These are phyloP conservation scores for Patella ulyssiponensis DNA, from an alignment of 2,888 invertebrate genomes.

Conservation along the genomic window DNA sequence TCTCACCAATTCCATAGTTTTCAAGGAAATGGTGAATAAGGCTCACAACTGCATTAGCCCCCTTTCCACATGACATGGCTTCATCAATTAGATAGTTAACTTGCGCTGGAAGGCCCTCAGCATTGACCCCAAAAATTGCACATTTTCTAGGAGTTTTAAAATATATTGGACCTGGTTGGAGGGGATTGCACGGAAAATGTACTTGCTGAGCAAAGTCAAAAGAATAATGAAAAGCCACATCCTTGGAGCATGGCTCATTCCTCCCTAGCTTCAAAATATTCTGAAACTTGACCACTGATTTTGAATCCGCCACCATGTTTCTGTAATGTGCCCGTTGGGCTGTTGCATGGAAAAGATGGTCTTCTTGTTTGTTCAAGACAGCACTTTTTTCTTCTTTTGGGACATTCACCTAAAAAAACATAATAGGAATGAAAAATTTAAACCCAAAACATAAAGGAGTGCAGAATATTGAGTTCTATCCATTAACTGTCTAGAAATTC, in stretches of 20 bases:
- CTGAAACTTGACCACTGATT: no score
- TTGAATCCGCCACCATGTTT: neutral
- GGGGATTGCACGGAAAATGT: constrained; percentile 41
- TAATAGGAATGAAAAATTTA: no score
- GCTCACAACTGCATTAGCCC: constrained; percentile 25
- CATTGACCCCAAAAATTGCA: constrained; percentile 44
- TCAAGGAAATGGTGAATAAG: constrained; percentile 31
- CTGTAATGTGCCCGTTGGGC: constrained; percentile 18
- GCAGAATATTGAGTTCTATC: no score
- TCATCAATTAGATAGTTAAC: constrained; percentile 47
- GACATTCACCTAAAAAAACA: no score
- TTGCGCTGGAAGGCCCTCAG: constrained; percentile 31
- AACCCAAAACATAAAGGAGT: no score
- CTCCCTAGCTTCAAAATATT: no score
- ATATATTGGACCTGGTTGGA: constrained; percentile 51
- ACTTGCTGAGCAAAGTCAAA: constrained; percentile 50
- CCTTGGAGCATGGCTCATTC: no score
- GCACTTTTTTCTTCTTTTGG: no score
- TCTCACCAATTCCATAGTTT: constrained; percentile 27
- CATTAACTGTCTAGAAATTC: no score
- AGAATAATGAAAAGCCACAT: constrained; percentile 33
- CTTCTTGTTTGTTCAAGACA: no score
- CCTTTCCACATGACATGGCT: constrained; percentile 29
- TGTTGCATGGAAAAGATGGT: neutral
- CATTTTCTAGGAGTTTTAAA: constrained; percentile 49